A percentile compares a stretch with the other conserved stretches of the same genome.
Evolutionary conservation across 2,888 invertebrate species (phyloP).

Genomic region (Tachina fera): DNA sequence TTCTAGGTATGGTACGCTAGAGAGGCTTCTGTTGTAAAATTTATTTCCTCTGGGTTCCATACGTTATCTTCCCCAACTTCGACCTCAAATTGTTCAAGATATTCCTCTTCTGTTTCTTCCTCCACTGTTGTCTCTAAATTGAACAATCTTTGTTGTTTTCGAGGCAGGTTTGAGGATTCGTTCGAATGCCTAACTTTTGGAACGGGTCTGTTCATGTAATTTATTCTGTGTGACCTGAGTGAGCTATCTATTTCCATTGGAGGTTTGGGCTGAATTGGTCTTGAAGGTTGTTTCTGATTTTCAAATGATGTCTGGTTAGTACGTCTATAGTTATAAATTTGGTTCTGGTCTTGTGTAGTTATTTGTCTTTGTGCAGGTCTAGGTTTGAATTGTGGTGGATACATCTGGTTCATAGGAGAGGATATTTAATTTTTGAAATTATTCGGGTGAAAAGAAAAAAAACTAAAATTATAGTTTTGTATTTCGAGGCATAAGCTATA

Average conservation of each 20-base stretch:
- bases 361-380: too few species aligned
- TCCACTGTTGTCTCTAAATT: constrained; percentile 11
- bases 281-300: neutral
- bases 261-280: neutral
- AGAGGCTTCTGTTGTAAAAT: constrained; percentile 7
- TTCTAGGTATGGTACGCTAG: constrained; percentile 55
- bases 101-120: neutral
- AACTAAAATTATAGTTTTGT: too few species aligned
- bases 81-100: neutral
- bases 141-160: constrained; percentile 37
- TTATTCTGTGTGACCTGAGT: too few species aligned
- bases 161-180: neutral
- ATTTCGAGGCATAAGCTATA: too few species aligned
- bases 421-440: too few species aligned
- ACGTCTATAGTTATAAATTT: too few species aligned
- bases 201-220: neutral
- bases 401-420: too few species aligned
- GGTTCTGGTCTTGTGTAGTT: too few species aligned
- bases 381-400: too few species aligned
- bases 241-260: too few species aligned
- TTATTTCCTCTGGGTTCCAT: constrained; percentile 10
- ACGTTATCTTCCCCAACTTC: neutral
- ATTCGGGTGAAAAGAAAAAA: too few species aligned
- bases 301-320: neutral
- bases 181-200: neutral